A percentile compares a stretch with the other conserved stretches of the same genome.
These are phyloP conservation scores for Centropus unirufus DNA, from an alignment of 2,113 vertebrate genomes.

Conservation along the genomic window DNA sequence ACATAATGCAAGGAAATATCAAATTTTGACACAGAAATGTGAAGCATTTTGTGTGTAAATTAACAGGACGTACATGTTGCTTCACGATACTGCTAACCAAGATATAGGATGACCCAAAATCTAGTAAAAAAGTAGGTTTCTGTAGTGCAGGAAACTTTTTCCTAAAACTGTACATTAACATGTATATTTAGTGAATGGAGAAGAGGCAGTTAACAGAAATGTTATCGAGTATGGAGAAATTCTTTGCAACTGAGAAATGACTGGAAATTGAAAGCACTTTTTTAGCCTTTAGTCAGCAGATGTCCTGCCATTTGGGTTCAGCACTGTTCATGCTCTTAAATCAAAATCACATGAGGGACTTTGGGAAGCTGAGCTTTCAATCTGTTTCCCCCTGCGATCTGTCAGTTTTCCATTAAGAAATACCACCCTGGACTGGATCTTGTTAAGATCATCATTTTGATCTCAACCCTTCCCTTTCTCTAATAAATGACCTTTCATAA, in stretches of 20 bases:
- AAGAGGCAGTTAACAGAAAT: background rate
- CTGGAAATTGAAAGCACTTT: constrained; percentile 28
- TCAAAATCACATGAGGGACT: constrained; percentile 56
- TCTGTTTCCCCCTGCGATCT: background rate
- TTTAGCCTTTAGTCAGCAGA: constrained; percentile 41
- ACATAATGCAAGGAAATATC: background rate
- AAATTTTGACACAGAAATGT: background rate
- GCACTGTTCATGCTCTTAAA: constrained; percentile 22
- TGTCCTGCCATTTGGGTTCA: constrained; percentile 58
- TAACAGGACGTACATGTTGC: background rate
- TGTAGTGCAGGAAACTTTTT: background rate
- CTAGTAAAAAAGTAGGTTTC: background rate
- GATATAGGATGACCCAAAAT: background rate
- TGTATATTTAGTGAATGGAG: background rate
- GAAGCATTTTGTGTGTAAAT: background rate
- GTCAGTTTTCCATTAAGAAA: constrained; percentile 54
- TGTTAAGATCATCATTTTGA: constrained; percentile 21
- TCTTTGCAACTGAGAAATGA: background rate
- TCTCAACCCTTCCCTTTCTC: background rate
- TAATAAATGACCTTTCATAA: constrained; percentile 46
- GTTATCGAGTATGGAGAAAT: background rate
- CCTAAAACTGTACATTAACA: background rate
- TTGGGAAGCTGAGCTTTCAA: constrained; percentile 35
- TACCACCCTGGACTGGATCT: constrained; percentile 33
- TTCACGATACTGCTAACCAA: background rate